These are phyloP conservation scores for Zaprionus taronus DNA, from an alignment of 1,140 invertebrate species.

Conservation along the genomic window DNA sequence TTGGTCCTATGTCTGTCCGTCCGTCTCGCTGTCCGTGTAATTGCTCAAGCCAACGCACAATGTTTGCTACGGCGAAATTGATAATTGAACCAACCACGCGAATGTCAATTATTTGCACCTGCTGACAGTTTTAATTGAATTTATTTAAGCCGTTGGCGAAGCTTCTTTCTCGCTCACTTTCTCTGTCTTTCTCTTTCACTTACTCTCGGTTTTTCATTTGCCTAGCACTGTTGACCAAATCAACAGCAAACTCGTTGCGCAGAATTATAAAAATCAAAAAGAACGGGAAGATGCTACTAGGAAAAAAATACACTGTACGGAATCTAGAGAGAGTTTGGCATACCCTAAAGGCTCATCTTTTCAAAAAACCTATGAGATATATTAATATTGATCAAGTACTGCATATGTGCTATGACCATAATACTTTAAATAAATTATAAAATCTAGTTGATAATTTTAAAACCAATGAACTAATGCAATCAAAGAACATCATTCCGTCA, in stretches of 20 bases:
- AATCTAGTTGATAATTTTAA: too few species aligned
- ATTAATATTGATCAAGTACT: too few species aligned
- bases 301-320: background rate
- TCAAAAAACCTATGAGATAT: too few species aligned
- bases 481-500: background rate
- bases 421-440: too few species aligned
- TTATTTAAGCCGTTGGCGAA: slow-evolving; percentile 62
- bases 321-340: background rate
- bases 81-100: slow-evolving; percentile 69
- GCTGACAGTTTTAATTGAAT: slow-evolving; percentile 69
- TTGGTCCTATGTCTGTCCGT: background rate
- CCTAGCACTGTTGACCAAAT: slow-evolving; percentile 9
- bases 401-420: too few species aligned
- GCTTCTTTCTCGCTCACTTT: background rate
- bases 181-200: background rate
- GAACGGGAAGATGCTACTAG: background rate
- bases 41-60: slow-evolving; percentile 40
- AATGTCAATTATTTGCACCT: slow-evolving; percentile 64
- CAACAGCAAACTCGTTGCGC: background rate
- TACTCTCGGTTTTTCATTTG: slow-evolving; percentile 12
- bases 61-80: slow-evolving; percentile 52
- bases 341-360: too few species aligned
- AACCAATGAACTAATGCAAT: background rate
- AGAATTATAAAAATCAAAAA: slow-evolving; percentile 4
- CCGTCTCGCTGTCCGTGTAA: slow-evolving; percentile 14